Evolutionary conservation across 2,888 invertebrate genomes (phyloP).

Genomic region (Bhutanitis thaidina): DNA sequence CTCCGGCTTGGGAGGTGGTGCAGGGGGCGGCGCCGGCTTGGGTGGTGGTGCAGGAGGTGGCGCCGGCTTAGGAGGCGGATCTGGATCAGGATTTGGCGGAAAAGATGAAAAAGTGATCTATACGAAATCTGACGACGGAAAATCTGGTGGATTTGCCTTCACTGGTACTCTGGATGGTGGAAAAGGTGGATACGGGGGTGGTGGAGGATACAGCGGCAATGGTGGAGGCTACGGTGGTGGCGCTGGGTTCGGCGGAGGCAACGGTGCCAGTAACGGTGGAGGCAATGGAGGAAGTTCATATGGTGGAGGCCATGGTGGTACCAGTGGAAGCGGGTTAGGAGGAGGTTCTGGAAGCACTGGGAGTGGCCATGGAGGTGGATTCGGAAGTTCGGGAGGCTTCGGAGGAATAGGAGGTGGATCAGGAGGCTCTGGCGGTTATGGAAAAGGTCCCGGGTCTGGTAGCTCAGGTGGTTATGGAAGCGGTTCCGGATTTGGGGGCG

Average conservation of each 20-base stretch:
- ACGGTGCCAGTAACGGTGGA: conserved; percentile 30
- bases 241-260: conserved; percentile 35
- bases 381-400: conserved; percentile 32
- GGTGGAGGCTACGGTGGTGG: conserved; percentile 44
- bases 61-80: conserved; percentile 20
- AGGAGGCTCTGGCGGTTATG: conserved; percentile 27
- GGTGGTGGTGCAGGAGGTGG: conserved; percentile 26
- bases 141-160: conserved; percentile 61
- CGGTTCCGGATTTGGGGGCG: conserved; percentile 25
- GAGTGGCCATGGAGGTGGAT: conserved; percentile 24
- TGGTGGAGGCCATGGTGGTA: conserved; percentile 23
- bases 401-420: conserved; percentile 31
- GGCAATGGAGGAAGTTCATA: conserved; percentile 21
- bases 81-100: conserved; percentile 30
- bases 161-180: conserved; percentile 50
- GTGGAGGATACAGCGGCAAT: conserved; percentile 48
- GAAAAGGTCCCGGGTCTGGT: conserved; percentile 25
- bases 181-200: conserved; percentile 60
- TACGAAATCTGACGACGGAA: conserved; percentile 56
- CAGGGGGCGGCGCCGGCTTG: conserved; percentile 23
- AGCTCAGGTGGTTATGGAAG: too few species aligned
- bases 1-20: conserved; percentile 14
- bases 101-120: conserved; percentile 47
- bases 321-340: conserved; percentile 20
- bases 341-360: conserved; percentile 23